Evolutionary conservation across 2,797 vertebrate species (phyloP), one percentile per base, ranked within the genome.

Genomic region (Melanotaenia nigrans): DNA sequence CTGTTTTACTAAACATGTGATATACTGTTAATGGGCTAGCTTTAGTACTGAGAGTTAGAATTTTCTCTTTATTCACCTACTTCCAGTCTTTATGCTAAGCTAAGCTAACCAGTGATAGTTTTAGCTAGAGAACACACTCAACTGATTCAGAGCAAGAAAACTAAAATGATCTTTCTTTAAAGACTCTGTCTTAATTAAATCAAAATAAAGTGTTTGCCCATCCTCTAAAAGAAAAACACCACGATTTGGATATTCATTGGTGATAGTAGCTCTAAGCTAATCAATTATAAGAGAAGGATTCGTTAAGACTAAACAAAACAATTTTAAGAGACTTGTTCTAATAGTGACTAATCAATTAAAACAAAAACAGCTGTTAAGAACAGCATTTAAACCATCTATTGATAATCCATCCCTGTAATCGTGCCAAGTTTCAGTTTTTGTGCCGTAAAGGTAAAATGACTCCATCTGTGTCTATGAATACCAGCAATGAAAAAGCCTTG

Each of bases 401-500:
- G 20, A 51, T n/a, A 53, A 24, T 11, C 9, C 49, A 51, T 51
- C n/a, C 49, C 51, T 24, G 4, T 53, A 11, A 25, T 25, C 1
- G 49, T 12, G 7, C 0, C 22, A 51, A 3, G 22, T 5, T 51
- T 51, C 49, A 3, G 22, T n/a, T 24, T 25, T 22, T 25, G 22
- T 24, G n/a, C 22, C 5, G 49, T 12, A 45, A 20, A 25, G 25
- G 53, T 14, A 28, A 28, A 54, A 54, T 25, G 10, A 33, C 61
- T 57, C 38, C 42, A 36, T 24, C 24, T 49, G 33, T 28, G 13
- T 54, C 4, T n/a, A 32, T 0, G 20, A 61, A 51, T 33, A 47
- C n/a, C 61, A 57, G 28, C 2, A 5, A 22, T 24, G 32, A 25
- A 61, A 63, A 73, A 63, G 64, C 61, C 73, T 60, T 67, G 40